Percentiles rank a stretch among this genome's conserved stretches.
Conservation (phyloP, 64 coral and sea anemone species). For the Exaiptasia diaphana region DNA sequence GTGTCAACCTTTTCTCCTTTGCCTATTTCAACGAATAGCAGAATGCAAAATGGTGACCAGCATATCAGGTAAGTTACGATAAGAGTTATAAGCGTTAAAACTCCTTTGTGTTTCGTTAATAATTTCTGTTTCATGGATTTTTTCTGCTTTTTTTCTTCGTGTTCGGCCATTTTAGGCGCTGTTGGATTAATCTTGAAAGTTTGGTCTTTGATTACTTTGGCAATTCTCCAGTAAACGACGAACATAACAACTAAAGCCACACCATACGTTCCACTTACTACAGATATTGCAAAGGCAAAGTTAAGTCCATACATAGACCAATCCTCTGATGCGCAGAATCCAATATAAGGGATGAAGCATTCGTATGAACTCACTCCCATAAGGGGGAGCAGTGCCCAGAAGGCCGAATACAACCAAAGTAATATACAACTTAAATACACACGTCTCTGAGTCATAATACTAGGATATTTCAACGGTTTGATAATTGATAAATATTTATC, state of each 20-base stretch:
- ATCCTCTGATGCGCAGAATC: slow-evolving; percentile 28
- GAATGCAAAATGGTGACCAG: slow-evolving; percentile 78
- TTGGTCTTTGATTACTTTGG: slow-evolving; percentile 36
- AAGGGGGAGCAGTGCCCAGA: slow-evolving; percentile 65
- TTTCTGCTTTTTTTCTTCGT: not conserved
- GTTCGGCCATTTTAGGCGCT: not conserved
- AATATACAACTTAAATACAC: slow-evolving; percentile 25
- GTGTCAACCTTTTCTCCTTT: slow-evolving; percentile 30
- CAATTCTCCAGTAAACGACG: slow-evolving; percentile 53
- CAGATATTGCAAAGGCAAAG: slow-evolving; percentile 70
- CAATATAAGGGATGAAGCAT: slow-evolving; percentile 69
- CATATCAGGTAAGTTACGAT: slow-evolving; percentile 52
- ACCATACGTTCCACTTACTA: slow-evolving; percentile 66
- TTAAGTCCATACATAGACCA: slow-evolving; percentile 62
- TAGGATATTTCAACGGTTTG: slow-evolving; percentile 48
- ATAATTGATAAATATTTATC: slow-evolving; percentile 65
- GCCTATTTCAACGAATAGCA: slow-evolving; percentile 71
- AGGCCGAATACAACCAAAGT: slow-evolving; percentile 47
- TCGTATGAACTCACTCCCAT: slow-evolving; percentile 74
- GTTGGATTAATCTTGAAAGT: slow-evolving; percentile 1
- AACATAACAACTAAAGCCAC: slow-evolving; percentile 64
- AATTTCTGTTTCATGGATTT: not conserved
- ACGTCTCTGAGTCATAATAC: slow-evolving; percentile 30
- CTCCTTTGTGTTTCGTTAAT: slow-evolving; percentile 36
- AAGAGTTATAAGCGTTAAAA: slow-evolving; percentile 36